Evolutionary conservation across 2,888 invertebrate species (phyloP).

Genomic region (Priocnemis perturbator): DNA sequence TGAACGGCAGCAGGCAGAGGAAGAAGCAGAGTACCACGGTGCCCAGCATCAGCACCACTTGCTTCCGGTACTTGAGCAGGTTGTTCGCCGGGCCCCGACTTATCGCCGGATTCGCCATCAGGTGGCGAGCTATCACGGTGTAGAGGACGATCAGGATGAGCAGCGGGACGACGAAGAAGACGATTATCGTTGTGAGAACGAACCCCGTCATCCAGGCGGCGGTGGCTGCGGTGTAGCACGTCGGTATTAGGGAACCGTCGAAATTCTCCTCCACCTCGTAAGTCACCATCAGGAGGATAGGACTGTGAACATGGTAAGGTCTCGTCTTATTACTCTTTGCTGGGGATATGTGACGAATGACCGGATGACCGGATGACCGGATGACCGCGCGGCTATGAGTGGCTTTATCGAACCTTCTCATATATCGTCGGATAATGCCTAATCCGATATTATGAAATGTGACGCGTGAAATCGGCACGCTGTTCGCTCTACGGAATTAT

Average conservation of each 20-base stretch:
- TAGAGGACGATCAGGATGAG: slow-evolving; percentile 88
- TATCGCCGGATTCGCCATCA: slow-evolving; percentile 87
- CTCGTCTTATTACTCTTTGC: too few relatives aligned
- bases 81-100: slow-evolving; percentile 79
- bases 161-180: slow-evolving; percentile 91
- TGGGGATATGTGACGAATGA: too few relatives aligned
- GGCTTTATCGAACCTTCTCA: too few relatives aligned
- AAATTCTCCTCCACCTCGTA: slow-evolving; percentile 84
- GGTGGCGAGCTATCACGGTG: slow-evolving; percentile 88
- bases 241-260: slow-evolving; percentile 82
- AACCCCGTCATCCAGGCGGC: slow-evolving; percentile 85
- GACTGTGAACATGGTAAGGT: slow-evolving; percentile 80
- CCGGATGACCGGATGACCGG: too few relatives aligned
- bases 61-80: slow-evolving; percentile 85
- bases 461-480: too few relatives aligned
- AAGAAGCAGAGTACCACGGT: slow-evolving; percentile 94
- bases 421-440: too few relatives aligned
- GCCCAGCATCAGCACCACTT: slow-evolving; percentile 91
- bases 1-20: slow-evolving; percentile 91
- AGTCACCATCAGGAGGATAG: slow-evolving; percentile 88
- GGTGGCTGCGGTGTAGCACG: slow-evolving; percentile 88
- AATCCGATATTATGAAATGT: too few relatives aligned
- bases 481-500: too few relatives aligned
- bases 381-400: too few relatives aligned
- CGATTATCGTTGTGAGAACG: slow-evolving; percentile 86